Evolutionary conservation across 2,888 invertebrate species (phyloP).

Genomic region (Apomyelois bistriatella): DNA sequence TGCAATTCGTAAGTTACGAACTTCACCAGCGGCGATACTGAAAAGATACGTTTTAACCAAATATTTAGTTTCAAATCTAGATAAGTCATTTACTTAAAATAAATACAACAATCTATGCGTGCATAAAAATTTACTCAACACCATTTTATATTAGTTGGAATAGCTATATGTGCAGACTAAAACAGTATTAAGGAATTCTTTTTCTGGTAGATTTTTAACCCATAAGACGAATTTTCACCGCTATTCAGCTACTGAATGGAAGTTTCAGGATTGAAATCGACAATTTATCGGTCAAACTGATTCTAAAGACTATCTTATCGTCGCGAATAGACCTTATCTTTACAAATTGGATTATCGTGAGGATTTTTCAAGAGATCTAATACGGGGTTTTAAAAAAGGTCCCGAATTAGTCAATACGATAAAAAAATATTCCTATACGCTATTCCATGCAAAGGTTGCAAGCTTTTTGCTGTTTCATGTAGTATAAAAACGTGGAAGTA

Average conservation of each 20-base stretch:
- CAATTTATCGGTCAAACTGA: conserved; percentile 63
- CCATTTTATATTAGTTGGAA: too few relatives aligned
- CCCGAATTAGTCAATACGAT: neutral
- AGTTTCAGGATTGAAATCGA: conserved; percentile 23
- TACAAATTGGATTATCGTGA: neutral
- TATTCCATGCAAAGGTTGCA: too few relatives aligned
- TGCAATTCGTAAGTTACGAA: too few relatives aligned
- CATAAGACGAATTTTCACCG: neutral
- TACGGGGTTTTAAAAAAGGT: neutral
- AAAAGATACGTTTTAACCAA: too few relatives aligned
- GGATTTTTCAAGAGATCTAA: neutral
- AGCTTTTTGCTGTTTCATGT: too few relatives aligned
- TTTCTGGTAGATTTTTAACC: neutral
- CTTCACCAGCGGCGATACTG: too few relatives aligned
- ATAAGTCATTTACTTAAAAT: too few relatives aligned
- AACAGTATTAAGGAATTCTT: neutral
- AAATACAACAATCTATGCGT: too few relatives aligned
- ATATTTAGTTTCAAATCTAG: too few relatives aligned
- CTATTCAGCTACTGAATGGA: conserved; percentile 5
- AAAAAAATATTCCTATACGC: neutral
- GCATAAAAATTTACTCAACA: too few relatives aligned
- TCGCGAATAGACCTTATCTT: conserved; percentile 20
- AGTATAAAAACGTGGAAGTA: too few relatives aligned
- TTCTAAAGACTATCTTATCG: conserved; percentile 30
- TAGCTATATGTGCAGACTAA: neutral